These are phyloP conservation scores for Micropterix aruncella DNA, from an alignment of 2,888 invertebrate species.

Conservation along the genomic window DNA sequence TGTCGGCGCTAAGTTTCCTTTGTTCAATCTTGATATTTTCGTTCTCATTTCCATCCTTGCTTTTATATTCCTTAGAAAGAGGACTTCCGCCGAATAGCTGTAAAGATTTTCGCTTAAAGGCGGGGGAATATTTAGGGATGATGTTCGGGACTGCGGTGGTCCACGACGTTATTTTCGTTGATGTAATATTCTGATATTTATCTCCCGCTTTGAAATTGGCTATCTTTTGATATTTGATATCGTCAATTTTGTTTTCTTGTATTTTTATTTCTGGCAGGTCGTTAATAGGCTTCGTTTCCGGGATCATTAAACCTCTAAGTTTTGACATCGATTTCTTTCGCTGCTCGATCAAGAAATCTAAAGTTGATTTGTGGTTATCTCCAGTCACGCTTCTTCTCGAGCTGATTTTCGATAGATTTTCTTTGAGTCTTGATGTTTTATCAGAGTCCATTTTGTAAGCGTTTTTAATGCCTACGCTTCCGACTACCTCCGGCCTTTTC, in stretches of 20 bases:
- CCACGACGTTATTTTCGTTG: constrained; percentile 14
- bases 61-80: constrained; percentile 32
- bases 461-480: constrained; percentile 19
- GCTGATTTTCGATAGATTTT: background rate
- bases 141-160: constrained; percentile 26
- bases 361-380: constrained; percentile 45
- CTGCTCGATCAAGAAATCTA: constrained; percentile 67
- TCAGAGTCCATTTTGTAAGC: background rate
- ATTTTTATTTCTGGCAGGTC: constrained; percentile 78
- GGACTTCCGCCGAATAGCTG: constrained; percentile 40
- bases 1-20: background rate
- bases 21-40: constrained; percentile 13
- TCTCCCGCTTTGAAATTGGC: too few species aligned
- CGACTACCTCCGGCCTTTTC: constrained; percentile 32
- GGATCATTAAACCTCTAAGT: constrained; percentile 77
- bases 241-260: constrained; percentile 27
- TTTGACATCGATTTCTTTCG: constrained; percentile 72
- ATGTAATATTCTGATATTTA: constrained; percentile 9
- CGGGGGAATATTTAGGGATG: constrained; percentile 69
- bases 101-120: constrained; percentile 62
- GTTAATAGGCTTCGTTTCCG: constrained; percentile 56
- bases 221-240: constrained; percentile 22
- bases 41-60: constrained; percentile 23
- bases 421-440: background rate
- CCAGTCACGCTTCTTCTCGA: constrained; percentile 12